Base-by-base conservation (phyloP, 1,140 invertebrate genomes). In the Drosophila kepulauana region DNA sequence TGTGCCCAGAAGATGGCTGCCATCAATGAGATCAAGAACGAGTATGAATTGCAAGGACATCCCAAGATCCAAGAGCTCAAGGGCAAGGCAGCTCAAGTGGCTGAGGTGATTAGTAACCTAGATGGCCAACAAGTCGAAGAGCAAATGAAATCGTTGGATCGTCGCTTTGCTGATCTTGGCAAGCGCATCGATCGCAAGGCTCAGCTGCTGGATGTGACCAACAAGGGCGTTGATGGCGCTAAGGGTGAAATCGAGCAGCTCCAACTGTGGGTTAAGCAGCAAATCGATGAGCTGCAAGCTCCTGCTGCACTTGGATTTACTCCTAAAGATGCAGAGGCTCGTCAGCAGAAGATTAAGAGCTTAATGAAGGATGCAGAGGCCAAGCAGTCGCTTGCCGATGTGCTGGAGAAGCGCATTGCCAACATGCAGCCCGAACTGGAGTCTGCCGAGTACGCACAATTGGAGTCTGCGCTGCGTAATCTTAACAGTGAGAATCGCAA, bases 91-190 rank as follows among this genome's bases (percentile, higher is more conserved):
- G 92, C 94, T 7, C 93, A 96, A 92, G 96, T 97, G 28, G 96
- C 95, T 56, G 95, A 96, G 64, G 95, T 97, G 38, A 96, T 97
- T 1, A 97, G 96, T 91, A 97, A 97, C 92, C 93, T 97, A 45
- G 98, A 98, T 92, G 96, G 96, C 0, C 97, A 98, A 79, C 97
- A 98, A 92, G 96, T 98, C 15, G 97, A 98, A 91, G 98, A 98
- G 90, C 96, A 97, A 93, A 94, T 97, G 72, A 97, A 97, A 92
- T 95, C 96, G 0, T 94, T 97, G 1, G 97, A 98, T 87, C 94
- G 97, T 76, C 94, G 96, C 67, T 96, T 97, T 74, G 96, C 95
- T 57, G 97, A 98, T 89, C 95, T 98, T 0, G 94, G 94, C 28
- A 98, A 98, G 82, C 95, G 97, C 62, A 94, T 98, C 25, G 95